Conservation (phyloP, 2,797 vertebrate genomes). For the Scleropages formosus region DNA sequence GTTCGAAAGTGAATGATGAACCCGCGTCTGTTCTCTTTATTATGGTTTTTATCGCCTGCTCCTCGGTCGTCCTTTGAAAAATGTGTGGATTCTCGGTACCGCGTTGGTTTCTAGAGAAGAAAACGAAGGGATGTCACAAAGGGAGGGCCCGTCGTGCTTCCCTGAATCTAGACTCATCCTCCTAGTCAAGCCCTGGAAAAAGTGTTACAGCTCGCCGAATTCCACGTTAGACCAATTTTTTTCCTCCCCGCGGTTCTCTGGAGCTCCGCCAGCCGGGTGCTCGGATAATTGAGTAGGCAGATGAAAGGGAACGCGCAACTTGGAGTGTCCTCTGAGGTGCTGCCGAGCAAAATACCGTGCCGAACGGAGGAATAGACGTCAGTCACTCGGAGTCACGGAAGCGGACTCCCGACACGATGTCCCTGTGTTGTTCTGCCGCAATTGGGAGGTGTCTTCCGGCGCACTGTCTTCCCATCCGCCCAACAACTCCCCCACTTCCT, state of each 20-base stretch:
- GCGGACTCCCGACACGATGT: not conserved
- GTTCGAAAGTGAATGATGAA: too few species aligned
- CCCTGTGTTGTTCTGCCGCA: not conserved
- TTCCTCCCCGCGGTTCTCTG: slow-evolving; percentile 34
- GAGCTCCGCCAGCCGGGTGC: slow-evolving; percentile 43
- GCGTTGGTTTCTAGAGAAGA: not conserved
- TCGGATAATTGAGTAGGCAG: slow-evolving; percentile 49
- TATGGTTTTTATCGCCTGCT: too few species aligned
- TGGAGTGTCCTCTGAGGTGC: slow-evolving; percentile 6
- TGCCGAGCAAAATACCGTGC: slow-evolving; percentile 2
- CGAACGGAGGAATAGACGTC: slow-evolving; percentile 9
- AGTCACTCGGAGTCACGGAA: not conserved
- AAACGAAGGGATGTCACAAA: slow-evolving; percentile 17
- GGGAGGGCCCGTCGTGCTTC: not conserved
- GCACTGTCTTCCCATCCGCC: not conserved
- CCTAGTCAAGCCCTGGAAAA: slow-evolving; percentile 2
- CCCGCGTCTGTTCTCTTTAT: too few species aligned
- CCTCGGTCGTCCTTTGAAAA: not conserved
- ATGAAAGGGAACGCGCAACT: slow-evolving; percentile 42
- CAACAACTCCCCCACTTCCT: too few species aligned
- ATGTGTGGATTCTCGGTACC: not conserved
- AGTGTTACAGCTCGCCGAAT: slow-evolving; percentile 23
- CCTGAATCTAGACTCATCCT: not conserved
- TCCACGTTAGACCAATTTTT: slow-evolving; percentile 45
- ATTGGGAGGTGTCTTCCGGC: not conserved